Percentiles rank a stretch among this genome's conserved stretches.
Evolutionary conservation across 2,113 vertebrate genomes (phyloP).

Genomic region (Alligator mississippiensis): DNA sequence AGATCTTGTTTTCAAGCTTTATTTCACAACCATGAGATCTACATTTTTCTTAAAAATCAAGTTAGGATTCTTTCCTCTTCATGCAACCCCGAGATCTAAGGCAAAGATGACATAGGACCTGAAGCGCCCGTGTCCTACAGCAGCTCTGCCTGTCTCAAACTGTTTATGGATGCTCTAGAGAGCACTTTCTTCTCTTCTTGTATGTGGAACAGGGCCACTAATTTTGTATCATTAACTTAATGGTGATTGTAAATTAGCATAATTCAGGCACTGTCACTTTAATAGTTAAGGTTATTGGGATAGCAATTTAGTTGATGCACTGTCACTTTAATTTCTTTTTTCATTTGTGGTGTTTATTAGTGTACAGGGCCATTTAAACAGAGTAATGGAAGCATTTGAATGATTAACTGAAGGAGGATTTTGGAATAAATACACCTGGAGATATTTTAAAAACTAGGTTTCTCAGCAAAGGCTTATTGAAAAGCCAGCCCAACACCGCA

Average conservation of each 20-base stretch:
- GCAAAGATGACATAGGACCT: no score
- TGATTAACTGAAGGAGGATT: background rate
- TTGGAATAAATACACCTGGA: background rate
- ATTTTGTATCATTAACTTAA: background rate
- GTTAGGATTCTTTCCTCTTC: background rate
- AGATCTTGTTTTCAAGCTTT: background rate
- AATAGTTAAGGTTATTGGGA: background rate
- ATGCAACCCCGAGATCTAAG: no score
- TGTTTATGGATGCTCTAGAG: background rate
- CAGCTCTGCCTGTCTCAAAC: background rate
- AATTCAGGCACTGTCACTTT: background rate
- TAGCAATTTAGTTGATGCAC: background rate
- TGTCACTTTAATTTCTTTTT: background rate
- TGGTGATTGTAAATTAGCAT: background rate
- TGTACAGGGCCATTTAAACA: background rate
- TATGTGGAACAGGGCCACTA: background rate
- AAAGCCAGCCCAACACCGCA: background rate
- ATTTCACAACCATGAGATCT: background rate
- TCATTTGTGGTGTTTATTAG: background rate
- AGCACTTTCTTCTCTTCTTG: fast-evolving
- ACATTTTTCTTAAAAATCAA: background rate
- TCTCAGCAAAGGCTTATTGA: background rate
- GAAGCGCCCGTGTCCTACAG: background rate
- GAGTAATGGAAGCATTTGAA: constrained; percentile 12
- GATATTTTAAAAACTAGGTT: background rate